Percentiles rank a stretch among this genome's conserved stretches.
Conservation (phyloP, 2,797 vertebrate genomes). For the Aldrovandia affinis region DNA sequence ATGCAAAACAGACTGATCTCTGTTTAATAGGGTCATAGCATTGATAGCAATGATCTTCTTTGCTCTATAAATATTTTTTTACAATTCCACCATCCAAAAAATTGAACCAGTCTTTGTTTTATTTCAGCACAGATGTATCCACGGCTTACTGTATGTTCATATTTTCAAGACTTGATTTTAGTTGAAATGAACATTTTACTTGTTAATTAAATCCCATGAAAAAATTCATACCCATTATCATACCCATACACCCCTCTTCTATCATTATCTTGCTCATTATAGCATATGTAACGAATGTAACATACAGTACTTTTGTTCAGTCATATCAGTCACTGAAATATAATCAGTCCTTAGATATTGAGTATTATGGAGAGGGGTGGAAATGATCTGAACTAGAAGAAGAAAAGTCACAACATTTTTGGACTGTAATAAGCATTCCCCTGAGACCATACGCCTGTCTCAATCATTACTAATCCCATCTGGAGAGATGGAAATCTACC, state of each 20-base stretch:
- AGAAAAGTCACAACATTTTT: neutral
- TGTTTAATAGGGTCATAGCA: neutral
- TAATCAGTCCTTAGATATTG: neutral
- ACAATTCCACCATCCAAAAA: neutral
- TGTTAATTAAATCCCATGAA: too few relatives aligned
- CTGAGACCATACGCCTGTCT: neutral
- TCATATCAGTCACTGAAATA: too few relatives aligned
- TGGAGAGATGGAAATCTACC: conserved; percentile 23
- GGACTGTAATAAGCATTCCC: neutral
- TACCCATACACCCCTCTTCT: too few relatives aligned
- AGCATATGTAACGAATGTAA: too few relatives aligned
- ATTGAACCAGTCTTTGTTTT: neutral
- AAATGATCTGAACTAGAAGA: neutral
- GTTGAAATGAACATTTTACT: too few relatives aligned
- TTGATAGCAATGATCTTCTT: neutral
- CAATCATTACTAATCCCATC: neutral
- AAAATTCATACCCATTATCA: too few relatives aligned
- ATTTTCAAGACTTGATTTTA: too few relatives aligned
- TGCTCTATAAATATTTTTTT: neutral
- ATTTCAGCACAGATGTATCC: too few relatives aligned
- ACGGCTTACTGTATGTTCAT: too few relatives aligned
- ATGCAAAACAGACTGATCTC: neutral
- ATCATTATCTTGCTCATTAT: too few relatives aligned
- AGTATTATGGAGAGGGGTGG: neutral
- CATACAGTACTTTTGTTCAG: too few relatives aligned